Percentiles rank a stretch among this genome's conserved stretches.
Conservation (phyloP, 1,140 invertebrate species). For the Cyclargus thomasi region DNA sequence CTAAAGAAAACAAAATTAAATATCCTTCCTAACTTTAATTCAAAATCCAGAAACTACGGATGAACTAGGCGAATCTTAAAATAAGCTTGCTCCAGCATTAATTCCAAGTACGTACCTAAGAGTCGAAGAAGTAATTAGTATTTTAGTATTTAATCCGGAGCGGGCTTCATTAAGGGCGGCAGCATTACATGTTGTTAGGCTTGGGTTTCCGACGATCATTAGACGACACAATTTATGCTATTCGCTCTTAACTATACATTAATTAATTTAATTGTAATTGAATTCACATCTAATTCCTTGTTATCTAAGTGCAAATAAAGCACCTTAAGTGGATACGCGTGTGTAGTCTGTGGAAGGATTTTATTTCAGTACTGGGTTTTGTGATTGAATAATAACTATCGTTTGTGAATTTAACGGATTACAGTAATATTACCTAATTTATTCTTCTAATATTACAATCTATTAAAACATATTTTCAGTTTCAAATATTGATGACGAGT, state of each 20-base stretch:
- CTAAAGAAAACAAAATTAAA: too few species aligned
- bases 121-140: neutral
- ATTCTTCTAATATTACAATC: too few species aligned
- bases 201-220: neutral
- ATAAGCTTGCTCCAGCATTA: neutral
- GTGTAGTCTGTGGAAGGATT: too few species aligned
- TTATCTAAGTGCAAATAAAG: neutral
- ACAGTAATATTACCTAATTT: too few species aligned
- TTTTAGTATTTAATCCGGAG: neutral
- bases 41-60: neutral
- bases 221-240: conserved; percentile 1
- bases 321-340: neutral
- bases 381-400: too few species aligned
- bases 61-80: neutral
- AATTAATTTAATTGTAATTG: conserved; percentile 4
- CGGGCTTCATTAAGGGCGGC: neutral
- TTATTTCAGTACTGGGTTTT: too few species aligned
- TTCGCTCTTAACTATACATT: neutral
- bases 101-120: neutral
- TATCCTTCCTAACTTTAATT: neutral
- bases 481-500: too few species aligned
- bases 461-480: too few species aligned
- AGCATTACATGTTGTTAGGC: neutral
- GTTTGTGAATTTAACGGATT: too few species aligned
- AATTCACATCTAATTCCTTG: neutral